Evolutionary conservation across 2,797 vertebrate genomes (phyloP).

Genomic region (Alosa sapidissima): DNA sequence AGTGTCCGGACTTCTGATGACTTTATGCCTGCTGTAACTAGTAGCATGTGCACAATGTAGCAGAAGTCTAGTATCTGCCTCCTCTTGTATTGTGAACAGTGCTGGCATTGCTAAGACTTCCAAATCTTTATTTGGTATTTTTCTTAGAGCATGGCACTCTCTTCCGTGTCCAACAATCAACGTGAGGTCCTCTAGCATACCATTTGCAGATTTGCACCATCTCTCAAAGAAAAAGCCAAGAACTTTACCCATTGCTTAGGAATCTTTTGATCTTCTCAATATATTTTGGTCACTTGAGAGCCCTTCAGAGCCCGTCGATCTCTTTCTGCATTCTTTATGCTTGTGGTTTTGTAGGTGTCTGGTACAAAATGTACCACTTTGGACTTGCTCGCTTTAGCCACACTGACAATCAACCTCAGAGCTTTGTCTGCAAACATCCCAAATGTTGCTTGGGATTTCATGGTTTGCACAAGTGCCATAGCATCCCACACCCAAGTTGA

Average conservation of each 20-base stretch:
- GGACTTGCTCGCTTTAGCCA: neutral
- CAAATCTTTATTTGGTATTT: neutral
- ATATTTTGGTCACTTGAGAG: neutral
- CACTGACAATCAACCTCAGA: neutral
- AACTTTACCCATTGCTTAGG: neutral
- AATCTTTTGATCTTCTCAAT: neutral
- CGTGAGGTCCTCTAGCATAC: neutral
- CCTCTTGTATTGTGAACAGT: neutral
- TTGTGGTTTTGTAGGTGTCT: neutral
- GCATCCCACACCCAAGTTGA: slow-evolving; percentile 32
- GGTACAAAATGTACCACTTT: neutral
- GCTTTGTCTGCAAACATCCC: slow-evolving; percentile 3
- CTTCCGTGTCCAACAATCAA: neutral
- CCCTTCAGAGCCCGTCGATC: neutral
- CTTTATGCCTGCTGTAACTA: no score
- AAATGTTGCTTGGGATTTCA: slow-evolving; percentile 31
- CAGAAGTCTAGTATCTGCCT: no score
- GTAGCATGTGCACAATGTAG: no score
- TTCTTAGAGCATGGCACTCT: neutral
- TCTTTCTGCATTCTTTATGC: neutral
- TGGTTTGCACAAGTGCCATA: slow-evolving; percentile 17
- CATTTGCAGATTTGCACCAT: neutral
- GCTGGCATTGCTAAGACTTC: neutral
- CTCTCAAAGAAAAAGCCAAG: neutral
- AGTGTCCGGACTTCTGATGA: no score